phyloP scores from a whole-genome alignment of 1,140 invertebrate genomes.

The Apocrypta bakeri region DNA sequence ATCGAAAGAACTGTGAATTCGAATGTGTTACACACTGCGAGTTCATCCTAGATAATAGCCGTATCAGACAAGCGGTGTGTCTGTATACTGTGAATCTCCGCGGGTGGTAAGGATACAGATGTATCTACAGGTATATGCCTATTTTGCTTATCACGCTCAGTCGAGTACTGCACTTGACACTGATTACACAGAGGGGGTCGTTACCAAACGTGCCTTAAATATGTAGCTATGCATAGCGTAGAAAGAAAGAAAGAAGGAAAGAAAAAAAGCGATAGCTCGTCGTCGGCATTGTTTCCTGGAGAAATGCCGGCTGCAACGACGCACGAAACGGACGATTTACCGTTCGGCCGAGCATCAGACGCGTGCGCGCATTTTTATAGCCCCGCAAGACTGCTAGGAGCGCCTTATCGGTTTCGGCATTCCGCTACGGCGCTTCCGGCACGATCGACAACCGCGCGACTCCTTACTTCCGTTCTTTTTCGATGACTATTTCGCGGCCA shows the following conservation, averaged over 20 bases:
- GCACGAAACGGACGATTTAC: constrained; percentile 38
- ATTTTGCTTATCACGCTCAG: neutral
- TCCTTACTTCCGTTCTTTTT: constrained; percentile 47
- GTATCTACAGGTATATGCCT: too few relatives aligned
- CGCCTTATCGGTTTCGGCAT: constrained; percentile 53
- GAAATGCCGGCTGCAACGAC: neutral
- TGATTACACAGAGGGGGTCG: neutral
- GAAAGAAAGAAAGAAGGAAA: too few relatives aligned
- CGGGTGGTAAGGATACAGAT: too few relatives aligned
- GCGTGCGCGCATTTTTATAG: neutral
- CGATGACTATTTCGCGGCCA: too few relatives aligned
- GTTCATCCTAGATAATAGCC: too few relatives aligned
- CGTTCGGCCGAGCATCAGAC: constrained; percentile 3
- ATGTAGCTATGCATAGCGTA: too few relatives aligned
- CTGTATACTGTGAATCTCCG: too few relatives aligned
- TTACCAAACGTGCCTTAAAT: too few relatives aligned
- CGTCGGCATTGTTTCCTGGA: constrained; percentile 10
- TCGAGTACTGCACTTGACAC: neutral
- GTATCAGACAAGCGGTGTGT: too few relatives aligned
- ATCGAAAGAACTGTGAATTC: neutral
- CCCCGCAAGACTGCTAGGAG: constrained; percentile 2
- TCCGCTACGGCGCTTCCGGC: constrained; percentile 51
- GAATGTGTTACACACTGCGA: too few relatives aligned
- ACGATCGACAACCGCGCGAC: neutral
- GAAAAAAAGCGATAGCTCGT: neutral